Base-by-base conservation (phyloP, 2,888 invertebrate species). In the Eugnorisma glareosa region DNA sequence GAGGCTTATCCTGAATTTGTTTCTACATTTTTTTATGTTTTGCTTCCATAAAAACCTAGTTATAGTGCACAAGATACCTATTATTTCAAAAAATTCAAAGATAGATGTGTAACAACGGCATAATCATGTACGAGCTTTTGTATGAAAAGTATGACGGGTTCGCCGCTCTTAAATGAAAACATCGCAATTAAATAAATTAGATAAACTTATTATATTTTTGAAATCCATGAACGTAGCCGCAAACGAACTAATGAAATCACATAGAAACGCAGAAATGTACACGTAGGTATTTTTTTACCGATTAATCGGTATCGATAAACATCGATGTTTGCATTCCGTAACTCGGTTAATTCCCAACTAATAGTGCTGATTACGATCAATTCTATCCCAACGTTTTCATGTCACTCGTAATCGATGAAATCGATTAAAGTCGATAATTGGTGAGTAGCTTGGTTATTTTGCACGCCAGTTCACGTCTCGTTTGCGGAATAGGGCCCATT, bases 261-360 rank as follows among this genome's bases (percentile, higher is more conserved):
- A 74, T 77, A 75, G 75, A 74, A 85, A 73, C 40, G n/a, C 61
- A 79, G 21, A 61, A 35, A 40, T 40, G n/a, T n/a, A 82, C 57
- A 72, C 24, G 24, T 45, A 43, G n/a, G 28, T 31, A 73, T 80
- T 81, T 82, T 45, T 81, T 75, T 77, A 70, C n/a, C 80, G 79
- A 82, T 81, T 82, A 87, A 82, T 77, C 75, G 74, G 35, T 74
- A 88, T 67, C 77, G 77, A 86, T 82, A 80, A 79, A 84, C 87
- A 84, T 88, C 82, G 72, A 80, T 86, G 85, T 88, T 88, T 81
- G 83, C 83, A 88, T 88, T 86, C 87, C 73, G 72, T 63, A 75
- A 83, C 81, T 88, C 73, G 63, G 72, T 82, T 83, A 82, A 74
- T 87, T 77, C 72, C 66, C 79, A 35, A 79, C 81, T 84, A 87